Percentiles rank a stretch among this genome's conserved stretches.
phyloP scores from a whole-genome alignment of 2,888 invertebrate genomes.

The Archaeoteleia sp. region DNA sequence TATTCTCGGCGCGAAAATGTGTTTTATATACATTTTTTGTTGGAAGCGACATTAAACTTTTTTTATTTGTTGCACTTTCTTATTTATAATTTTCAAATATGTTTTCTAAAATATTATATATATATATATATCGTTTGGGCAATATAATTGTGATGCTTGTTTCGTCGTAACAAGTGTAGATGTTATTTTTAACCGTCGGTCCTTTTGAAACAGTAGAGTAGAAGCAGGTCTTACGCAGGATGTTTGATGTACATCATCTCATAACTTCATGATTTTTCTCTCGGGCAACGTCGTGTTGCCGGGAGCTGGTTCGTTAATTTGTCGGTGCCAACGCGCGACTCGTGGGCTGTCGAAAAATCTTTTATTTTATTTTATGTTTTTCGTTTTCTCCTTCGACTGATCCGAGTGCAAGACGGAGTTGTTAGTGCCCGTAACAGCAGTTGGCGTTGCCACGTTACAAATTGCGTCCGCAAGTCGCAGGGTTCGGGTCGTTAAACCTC shows the following conservation, averaged over 20 bases:
- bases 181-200: slow-evolving; percentile 35
- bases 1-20: too few relatives aligned
- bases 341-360: slow-evolving; percentile 17
- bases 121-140: too few relatives aligned
- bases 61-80: too few relatives aligned
- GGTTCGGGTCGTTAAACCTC: slow-evolving; percentile 55
- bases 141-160: background rate
- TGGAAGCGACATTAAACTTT: too few relatives aligned
- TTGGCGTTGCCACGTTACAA: slow-evolving; percentile 47
- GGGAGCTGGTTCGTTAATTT: slow-evolving; percentile 38
- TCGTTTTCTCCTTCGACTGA: slow-evolving; percentile 4
- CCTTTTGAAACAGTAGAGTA: slow-evolving; percentile 15
- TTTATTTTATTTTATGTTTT: slow-evolving; percentile 10
- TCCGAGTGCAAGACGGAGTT: slow-evolving; percentile 21
- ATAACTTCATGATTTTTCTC: slow-evolving; percentile 35
- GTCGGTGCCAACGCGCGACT: slow-evolving; percentile 32
- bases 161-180: slow-evolving; percentile 25
- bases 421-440: slow-evolving; percentile 38
- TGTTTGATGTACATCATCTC: slow-evolving; percentile 36
- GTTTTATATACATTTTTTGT: too few relatives aligned
- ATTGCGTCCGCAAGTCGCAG: slow-evolving; percentile 46
- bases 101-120: too few relatives aligned
- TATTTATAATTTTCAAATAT: too few relatives aligned
- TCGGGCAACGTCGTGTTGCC: slow-evolving; percentile 8
- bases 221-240: slow-evolving; percentile 25